A percentile compares a stretch with the other conserved stretches of the same genome.
Conservation (phyloP, 2,797 vertebrate species). For the Galagoides demidoff region DNA sequence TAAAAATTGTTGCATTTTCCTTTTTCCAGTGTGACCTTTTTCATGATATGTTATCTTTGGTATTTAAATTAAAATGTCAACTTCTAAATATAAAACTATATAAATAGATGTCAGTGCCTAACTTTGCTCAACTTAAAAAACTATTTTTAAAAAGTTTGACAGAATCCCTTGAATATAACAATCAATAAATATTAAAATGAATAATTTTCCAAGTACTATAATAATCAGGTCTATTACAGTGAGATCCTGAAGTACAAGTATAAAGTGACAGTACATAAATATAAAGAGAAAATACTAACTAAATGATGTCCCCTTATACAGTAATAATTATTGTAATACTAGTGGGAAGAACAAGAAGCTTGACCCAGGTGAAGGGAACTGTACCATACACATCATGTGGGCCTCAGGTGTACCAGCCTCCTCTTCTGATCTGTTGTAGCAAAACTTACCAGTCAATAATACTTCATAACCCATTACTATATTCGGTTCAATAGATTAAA, state of each 20-base stretch:
- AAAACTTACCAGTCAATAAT: background rate
- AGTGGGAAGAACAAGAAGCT: background rate
- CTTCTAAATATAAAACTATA: slow-evolving; percentile 65
- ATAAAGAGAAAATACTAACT: slow-evolving; percentile 50
- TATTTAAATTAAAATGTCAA: slow-evolving; percentile 68
- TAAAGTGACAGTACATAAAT: slow-evolving; percentile 45
- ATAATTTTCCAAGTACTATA: slow-evolving; percentile 42
- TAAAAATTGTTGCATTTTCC: slow-evolving; percentile 81
- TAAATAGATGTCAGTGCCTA: slow-evolving; percentile 71
- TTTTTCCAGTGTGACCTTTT: slow-evolving; percentile 81
- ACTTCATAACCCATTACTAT: background rate
- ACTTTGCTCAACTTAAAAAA: slow-evolving; percentile 59
- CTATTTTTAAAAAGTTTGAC: slow-evolving; percentile 61
- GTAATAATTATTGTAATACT: background rate
- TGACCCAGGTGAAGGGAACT: background rate
- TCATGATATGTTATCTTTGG: slow-evolving; percentile 69
- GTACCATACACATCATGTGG: background rate
- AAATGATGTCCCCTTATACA: background rate
- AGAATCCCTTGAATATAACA: slow-evolving; percentile 66
- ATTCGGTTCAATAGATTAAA: background rate
- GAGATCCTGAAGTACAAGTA: slow-evolving; percentile 23
- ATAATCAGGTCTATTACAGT: slow-evolving; percentile 24
- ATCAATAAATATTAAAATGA: slow-evolving; percentile 68
- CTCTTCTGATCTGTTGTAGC: background rate
- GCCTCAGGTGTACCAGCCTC: background rate